Evolutionary conservation across 2,888 invertebrate genomes (phyloP), one percentile per base, ranked within the genome.

Genomic region (Caprella mutica): DNA sequence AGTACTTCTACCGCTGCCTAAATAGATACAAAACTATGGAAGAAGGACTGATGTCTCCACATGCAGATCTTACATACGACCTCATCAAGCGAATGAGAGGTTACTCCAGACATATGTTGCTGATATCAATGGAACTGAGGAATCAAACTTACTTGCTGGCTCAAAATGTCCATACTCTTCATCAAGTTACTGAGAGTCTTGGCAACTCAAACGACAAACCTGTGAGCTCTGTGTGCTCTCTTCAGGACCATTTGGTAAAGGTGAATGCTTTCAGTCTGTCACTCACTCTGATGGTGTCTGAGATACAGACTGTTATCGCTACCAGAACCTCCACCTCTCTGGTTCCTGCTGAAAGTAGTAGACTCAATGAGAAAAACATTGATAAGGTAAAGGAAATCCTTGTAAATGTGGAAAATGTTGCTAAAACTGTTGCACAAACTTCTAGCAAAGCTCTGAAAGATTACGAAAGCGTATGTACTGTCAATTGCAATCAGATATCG

Each of bases 81-180:
- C 86, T 87, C 68, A 80, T 87, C 51, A 90, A 92, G 67, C 78
- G 91, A 52, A 86, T 90, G 68, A 83, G 82, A 71, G 96, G 96
- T 46, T 91, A 84, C 70, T 79, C 86, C 0, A 80, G 82, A 19
- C 85, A 92, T 68, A 74, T 93, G 40, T 77, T 87, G 77, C 80
- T 82, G 73, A 26, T 59, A 14, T 48, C 56, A 21, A 29, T 30
- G 29, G 42, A 58, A 17, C 63, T 58, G 29, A 39, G 58, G n/a
- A 38, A 43, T n/a, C 27, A 51, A 12, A 19, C 48, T 14, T 21
- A 27, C n/a, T 30, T 29, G 8, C 30, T 48, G 19, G 48, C 48
- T 2, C 48, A 21, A 27, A 48, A 48, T 30, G 23, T 48, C 17
- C 29, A 23, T 24, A 2, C 33, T 21, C 48, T 55, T 30, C 35